phyloP scores from a whole-genome alignment of 1,140 invertebrate species.

The Neuroterus valhalla region DNA sequence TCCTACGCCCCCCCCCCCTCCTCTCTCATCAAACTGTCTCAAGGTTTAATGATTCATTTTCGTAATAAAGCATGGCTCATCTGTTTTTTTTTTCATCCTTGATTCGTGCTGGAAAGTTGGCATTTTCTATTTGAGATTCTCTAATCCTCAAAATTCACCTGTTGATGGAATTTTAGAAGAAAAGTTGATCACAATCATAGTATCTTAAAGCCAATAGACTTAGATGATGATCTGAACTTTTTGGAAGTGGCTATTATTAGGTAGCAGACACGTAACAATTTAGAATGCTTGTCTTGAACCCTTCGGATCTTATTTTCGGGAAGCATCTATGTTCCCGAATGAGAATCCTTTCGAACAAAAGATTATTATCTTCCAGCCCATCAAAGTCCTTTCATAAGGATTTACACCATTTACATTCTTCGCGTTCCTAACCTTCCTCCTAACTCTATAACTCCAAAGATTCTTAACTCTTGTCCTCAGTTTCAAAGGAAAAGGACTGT shows the following conservation, averaged over 20 bases:
- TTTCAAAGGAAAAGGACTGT: no score
- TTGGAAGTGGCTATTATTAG: not conserved
- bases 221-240: not conserved
- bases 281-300: not conserved
- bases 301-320: not conserved
- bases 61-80: not conserved
- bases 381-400: not conserved
- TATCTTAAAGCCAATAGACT: no score
- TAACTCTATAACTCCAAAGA: not conserved
- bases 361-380: not conserved
- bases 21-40: conserved; percentile 21
- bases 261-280: conserved; percentile 2
- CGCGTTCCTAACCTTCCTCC: not conserved
- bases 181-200: no score
- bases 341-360: not conserved
- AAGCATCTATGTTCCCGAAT: not conserved
- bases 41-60: not conserved
- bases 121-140: no score
- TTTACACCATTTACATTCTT: not conserved
- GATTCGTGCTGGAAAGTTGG: no score
- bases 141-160: no score
- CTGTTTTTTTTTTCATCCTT: not conserved
- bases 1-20: not conserved
- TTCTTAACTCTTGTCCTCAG: not conserved
- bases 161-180: no score